phyloP scores from a whole-genome alignment of 2,797 vertebrate species.

The Amblyraja radiata region DNA sequence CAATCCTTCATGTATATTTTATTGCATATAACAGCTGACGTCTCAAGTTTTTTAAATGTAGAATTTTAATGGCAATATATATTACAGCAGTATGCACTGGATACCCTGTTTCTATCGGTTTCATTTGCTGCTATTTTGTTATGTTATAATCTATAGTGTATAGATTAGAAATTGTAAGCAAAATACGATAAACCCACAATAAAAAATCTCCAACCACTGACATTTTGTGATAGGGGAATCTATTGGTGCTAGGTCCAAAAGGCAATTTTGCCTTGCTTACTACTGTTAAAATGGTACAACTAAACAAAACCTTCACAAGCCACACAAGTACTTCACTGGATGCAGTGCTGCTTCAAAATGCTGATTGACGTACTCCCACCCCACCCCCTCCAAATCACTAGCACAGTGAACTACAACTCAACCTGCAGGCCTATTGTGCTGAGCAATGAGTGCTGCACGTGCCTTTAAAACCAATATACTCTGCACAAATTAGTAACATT shows the following conservation, averaged over 20 bases:
- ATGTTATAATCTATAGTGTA: not conserved
- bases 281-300: not conserved
- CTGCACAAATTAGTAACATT: not conserved
- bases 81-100: not conserved
- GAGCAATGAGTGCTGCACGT: not conserved
- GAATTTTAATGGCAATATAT: not conserved
- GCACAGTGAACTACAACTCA: not conserved
- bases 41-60: conserved; percentile 17
- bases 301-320: not conserved
- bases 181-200: not conserved
- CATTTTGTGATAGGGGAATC: not conserved
- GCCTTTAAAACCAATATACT: not conserved
- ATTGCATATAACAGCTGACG: conserved; percentile 29
- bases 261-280: not conserved
- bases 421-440: not conserved
- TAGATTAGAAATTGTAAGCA: not conserved
- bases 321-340: not conserved
- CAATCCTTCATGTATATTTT: conserved; percentile 14
- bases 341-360: not conserved
- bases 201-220: too few relatives aligned
- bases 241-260: not conserved
- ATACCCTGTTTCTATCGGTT: not conserved
- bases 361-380: not conserved
- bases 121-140: not conserved
- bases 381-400: not conserved